A percentile compares a stretch with the other conserved stretches of the same genome.
Evolutionary conservation across 2,888 invertebrate species (phyloP).

Genomic region (Orchestes rusci): DNA sequence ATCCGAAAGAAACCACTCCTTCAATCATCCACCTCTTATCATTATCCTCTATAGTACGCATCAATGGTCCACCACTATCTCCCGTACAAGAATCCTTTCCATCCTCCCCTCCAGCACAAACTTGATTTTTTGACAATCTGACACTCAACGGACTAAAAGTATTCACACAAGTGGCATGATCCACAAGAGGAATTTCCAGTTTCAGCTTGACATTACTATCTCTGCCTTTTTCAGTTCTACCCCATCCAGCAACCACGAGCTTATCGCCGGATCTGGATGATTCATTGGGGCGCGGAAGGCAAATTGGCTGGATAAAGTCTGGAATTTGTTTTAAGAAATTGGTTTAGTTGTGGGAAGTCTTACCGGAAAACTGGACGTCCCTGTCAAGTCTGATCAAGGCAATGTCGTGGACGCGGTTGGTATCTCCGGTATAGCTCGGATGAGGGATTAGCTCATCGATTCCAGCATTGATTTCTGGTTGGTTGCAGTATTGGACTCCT

Average conservation of each 20-base stretch:
- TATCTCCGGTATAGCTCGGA: constrained; percentile 31
- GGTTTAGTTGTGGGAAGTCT: no score
- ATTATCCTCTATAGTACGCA: constrained; percentile 48
- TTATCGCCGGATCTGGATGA: constrained; percentile 32
- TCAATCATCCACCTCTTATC: constrained; percentile 52
- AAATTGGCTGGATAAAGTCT: constrained; percentile 37
- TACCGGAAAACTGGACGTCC: constrained; percentile 45
- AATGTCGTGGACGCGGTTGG: constrained; percentile 36
- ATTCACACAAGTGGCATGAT: constrained; percentile 46
- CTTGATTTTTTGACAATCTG: constrained; percentile 29
- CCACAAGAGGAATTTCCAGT: constrained; percentile 52
- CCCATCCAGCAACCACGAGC: constrained; percentile 43
- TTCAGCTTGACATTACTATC: constrained; percentile 52
- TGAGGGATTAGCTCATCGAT: constrained; percentile 33
- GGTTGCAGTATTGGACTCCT: constrained; percentile 30
- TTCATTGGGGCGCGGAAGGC: constrained; percentile 34
- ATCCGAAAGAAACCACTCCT: constrained; percentile 62
- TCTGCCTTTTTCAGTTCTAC: constrained; percentile 32
- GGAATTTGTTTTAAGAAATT: constrained; percentile 18
- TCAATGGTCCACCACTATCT: constrained; percentile 72
- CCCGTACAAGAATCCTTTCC: constrained; percentile 61
- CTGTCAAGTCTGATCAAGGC: constrained; percentile 47
- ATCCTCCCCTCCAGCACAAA: constrained; percentile 38
- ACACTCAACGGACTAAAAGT: constrained; percentile 31
- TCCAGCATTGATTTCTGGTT: constrained; percentile 32